Conservation (phyloP, 2,888 invertebrate species). For the Hydropsyche betteni region DNA sequence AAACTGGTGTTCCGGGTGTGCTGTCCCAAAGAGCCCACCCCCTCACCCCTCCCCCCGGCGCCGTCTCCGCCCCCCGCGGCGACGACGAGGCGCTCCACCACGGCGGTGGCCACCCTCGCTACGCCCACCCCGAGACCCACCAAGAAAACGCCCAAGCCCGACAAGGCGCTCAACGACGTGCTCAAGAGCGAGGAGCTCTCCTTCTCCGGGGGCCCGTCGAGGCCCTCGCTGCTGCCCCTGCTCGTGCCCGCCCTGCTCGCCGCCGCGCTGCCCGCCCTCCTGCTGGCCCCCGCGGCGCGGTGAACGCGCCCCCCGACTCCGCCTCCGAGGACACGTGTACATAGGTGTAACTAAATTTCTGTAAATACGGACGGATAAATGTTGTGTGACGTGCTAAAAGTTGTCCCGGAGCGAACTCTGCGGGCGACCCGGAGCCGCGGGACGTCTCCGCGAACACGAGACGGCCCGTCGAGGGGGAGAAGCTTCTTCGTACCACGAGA, state of each 20-base stretch:
- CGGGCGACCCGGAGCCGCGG: neutral
- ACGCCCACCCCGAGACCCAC: constrained; percentile 61
- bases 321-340: neutral
- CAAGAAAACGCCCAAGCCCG: constrained; percentile 84
- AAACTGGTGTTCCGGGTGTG: constrained; percentile 95
- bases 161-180: constrained; percentile 90
- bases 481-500: neutral
- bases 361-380: no score
- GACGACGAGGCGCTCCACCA: constrained; percentile 64
- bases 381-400: neutral
- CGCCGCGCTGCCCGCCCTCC: constrained; percentile 61
- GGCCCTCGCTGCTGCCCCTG: constrained; percentile 61
- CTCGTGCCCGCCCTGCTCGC: constrained; percentile 59
- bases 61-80: constrained; percentile 67
- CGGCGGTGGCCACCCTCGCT: constrained; percentile 63
- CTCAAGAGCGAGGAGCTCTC: constrained; percentile 93
- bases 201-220: constrained; percentile 67
- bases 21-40: constrained; percentile 79
- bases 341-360: no score
- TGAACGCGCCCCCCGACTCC: constrained; percentile 60
- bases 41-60: constrained; percentile 65
- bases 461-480: neutral
- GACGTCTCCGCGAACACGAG: no score
- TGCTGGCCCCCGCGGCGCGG: constrained; percentile 59
- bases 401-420: neutral